Evolutionary conservation across 2,888 invertebrate genomes (phyloP).

Genomic region (Phoronis australis): DNA sequence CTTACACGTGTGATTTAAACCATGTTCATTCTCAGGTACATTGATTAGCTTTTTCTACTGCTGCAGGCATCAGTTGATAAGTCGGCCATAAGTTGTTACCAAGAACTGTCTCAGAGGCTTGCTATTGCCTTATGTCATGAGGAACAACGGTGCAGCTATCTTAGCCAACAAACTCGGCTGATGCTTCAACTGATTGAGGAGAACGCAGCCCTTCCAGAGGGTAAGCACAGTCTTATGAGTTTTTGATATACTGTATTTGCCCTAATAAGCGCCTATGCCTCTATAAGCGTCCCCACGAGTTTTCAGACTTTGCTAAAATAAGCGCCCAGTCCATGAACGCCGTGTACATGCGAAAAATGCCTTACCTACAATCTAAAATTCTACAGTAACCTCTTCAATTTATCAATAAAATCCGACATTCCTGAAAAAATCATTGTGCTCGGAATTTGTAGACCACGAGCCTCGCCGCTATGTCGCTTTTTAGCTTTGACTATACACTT

Average conservation of each 20-base stretch:
- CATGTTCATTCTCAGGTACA: neutral
- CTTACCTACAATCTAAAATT: too few relatives aligned
- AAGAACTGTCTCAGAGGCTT: constrained; percentile 79
- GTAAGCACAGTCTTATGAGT: too few relatives aligned
- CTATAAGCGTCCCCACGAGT: neutral
- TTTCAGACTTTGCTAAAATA: too few relatives aligned
- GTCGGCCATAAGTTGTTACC: constrained; percentile 88
- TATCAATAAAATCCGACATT: too few relatives aligned
- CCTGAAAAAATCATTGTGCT: too few relatives aligned
- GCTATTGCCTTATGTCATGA: constrained; percentile 75
- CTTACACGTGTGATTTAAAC: neutral
- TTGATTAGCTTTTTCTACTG: neutral
- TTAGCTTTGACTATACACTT: too few relatives aligned
- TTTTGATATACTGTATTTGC: too few relatives aligned
- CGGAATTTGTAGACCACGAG: too few relatives aligned
- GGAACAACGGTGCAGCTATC: constrained; percentile 81
- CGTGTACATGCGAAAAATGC: too few relatives aligned
- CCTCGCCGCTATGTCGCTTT: too few relatives aligned
- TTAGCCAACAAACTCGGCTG: constrained; percentile 80
- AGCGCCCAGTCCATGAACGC: too few relatives aligned
- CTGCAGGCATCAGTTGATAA: constrained; percentile 84
- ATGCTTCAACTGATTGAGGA: constrained; percentile 61
- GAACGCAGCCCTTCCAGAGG: constrained; percentile 35
- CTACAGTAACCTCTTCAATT: too few relatives aligned
- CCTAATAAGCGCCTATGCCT: neutral